These are phyloP conservation scores for Champsocephalus esox DNA, from an alignment of 2,797 vertebrate genomes.

Conservation along the genomic window DNA sequence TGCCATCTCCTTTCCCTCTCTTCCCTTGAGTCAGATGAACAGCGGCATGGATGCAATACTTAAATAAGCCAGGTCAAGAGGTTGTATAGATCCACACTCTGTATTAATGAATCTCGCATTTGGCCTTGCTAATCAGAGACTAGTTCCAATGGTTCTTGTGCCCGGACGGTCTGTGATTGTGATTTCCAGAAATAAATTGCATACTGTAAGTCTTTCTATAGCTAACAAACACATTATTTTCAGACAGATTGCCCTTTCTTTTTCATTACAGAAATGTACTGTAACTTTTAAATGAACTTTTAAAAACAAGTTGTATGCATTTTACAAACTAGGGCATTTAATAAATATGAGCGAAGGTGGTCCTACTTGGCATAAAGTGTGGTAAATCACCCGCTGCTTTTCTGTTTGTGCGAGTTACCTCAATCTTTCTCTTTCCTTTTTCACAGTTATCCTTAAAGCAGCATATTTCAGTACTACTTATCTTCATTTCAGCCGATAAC, in stretches of 20 bases:
- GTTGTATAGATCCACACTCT: slow-evolving; percentile 9
- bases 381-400: background rate
- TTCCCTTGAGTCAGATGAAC: slow-evolving; percentile 9
- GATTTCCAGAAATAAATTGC: slow-evolving; percentile 26
- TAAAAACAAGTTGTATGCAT: background rate
- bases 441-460: background rate
- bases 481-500: background rate
- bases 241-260: background rate
- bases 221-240: background rate
- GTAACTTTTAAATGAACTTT: background rate
- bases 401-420: background rate
- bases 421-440: too few relatives aligned
- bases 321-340: background rate
- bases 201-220: background rate
- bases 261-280: background rate
- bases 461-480: background rate
- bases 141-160: slow-evolving; percentile 11
- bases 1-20: slow-evolving; percentile 12
- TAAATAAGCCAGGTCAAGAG: slow-evolving; percentile 20
- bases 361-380: background rate
- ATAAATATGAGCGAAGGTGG: background rate
- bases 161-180: slow-evolving; percentile 22
- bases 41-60: background rate
- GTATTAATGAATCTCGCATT: slow-evolving; percentile 38
- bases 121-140: slow-evolving; percentile 41